These are phyloP conservation scores for Vulpes lagopus DNA, from an alignment of 2,113 vertebrate species.

Conservation along the genomic window DNA sequence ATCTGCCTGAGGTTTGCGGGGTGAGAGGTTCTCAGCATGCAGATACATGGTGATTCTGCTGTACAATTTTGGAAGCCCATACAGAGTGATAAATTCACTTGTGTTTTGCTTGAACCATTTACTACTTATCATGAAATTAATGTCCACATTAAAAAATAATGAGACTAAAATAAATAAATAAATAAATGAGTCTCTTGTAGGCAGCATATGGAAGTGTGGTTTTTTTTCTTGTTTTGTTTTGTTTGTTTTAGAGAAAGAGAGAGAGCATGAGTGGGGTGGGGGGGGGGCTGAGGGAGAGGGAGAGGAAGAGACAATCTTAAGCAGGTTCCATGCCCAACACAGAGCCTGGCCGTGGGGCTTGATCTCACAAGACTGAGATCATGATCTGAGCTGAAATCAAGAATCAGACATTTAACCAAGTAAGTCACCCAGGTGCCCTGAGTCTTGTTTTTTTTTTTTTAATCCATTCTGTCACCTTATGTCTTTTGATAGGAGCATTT, in stretches of 20 bases:
- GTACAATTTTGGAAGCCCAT: not conserved
- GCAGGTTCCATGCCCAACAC: not conserved
- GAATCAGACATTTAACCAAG: not conserved
- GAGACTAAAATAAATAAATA: not conserved
- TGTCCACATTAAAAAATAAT: not conserved
- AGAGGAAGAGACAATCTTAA: not conserved
- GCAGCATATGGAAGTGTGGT: not conserved
- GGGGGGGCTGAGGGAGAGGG: not conserved
- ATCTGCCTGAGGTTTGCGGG: not conserved
- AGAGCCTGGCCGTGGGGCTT: not conserved
- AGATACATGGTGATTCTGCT: not conserved
- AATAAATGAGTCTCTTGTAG: not conserved
- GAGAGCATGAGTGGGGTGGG: not conserved
- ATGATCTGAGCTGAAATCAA: not conserved
- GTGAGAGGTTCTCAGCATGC: not conserved
- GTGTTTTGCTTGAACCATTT: not conserved
- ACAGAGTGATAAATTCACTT: not conserved
- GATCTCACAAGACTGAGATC: not conserved
- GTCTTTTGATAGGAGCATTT: not conserved
- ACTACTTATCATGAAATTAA: not conserved
- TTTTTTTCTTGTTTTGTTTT: not conserved
- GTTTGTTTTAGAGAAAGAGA: not conserved
- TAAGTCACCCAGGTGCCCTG: not conserved
- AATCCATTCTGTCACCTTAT: not conserved
- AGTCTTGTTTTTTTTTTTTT: not conserved